Evolutionary conservation across 2,113 vertebrate genomes (phyloP).

Genomic region (Zosterops borbonicus): DNA sequence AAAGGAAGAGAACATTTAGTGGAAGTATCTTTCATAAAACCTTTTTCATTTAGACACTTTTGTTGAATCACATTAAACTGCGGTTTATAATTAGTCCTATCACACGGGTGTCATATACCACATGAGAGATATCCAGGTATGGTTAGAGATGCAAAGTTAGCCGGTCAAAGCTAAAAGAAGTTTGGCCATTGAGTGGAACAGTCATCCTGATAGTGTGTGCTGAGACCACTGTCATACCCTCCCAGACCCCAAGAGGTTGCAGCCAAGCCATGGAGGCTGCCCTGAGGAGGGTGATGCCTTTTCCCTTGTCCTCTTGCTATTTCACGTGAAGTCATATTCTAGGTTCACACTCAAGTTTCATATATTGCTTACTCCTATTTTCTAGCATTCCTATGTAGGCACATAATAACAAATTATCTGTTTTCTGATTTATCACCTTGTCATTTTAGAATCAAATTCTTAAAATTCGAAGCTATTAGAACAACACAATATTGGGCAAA

Average conservation of each 20-base stretch:
- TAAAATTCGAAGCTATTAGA: not conserved
- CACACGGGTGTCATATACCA: accelerated
- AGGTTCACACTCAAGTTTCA: not conserved
- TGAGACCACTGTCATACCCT: not conserved
- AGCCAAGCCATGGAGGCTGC: not conserved
- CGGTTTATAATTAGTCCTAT: not conserved
- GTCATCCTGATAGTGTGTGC: not conserved
- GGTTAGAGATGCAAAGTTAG: not conserved
- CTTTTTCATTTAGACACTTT: not conserved
- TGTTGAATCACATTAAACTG: not conserved
- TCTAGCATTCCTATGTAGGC: not conserved
- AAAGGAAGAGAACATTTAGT: not conserved
- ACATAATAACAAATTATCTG: not conserved
- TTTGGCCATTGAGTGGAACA: not conserved
- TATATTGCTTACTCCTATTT: not conserved
- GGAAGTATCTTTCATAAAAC: not conserved
- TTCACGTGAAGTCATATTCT: not conserved
- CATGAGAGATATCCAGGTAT: not conserved
- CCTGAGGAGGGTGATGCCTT: not conserved
- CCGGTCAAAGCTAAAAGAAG: not conserved
- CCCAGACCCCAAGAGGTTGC: too few species aligned
- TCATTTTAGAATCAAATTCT: not conserved
- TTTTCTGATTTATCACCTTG: not conserved
- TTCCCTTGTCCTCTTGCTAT: not conserved
- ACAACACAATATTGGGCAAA: not conserved